Percentiles rank a stretch among this genome's conserved stretches.
phyloP scores from a whole-genome alignment of 2,888 invertebrate genomes.

The Patella depressa region DNA sequence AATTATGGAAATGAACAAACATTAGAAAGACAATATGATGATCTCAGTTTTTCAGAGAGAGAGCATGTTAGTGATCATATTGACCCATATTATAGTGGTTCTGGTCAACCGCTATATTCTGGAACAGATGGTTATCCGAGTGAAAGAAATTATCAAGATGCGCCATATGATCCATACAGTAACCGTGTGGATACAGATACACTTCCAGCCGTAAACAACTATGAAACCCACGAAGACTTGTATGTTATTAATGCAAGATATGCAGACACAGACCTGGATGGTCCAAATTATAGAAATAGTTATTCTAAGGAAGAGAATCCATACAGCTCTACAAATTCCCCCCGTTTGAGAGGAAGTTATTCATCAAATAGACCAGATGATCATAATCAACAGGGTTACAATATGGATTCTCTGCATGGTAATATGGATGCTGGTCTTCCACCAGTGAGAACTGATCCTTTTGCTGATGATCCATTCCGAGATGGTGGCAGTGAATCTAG shows the following conservation, averaged over 20 bases:
- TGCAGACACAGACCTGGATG: constrained; percentile 12
- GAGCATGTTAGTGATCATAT: constrained; percentile 18
- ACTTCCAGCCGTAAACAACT: background rate
- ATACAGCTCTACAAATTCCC: background rate
- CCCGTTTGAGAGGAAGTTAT: constrained; percentile 25
- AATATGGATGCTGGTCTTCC: constrained; percentile 51
- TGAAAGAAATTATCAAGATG: constrained; percentile 39
- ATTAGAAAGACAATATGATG: constrained; percentile 25
- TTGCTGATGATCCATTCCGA: constrained; percentile 62
- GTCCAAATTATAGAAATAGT: constrained; percentile 20
- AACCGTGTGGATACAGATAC: constrained; percentile 18
- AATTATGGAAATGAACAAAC: constrained; percentile 24
- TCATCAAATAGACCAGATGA: constrained; percentile 20
- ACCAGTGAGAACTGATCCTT: constrained; percentile 58
- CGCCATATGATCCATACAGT: constrained; percentile 28
- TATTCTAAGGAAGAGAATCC: constrained; percentile 1
- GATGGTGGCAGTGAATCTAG: constrained; percentile 41
- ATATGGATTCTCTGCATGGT: constrained; percentile 37
- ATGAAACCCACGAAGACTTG: constrained; percentile 1
- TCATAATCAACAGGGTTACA: constrained; percentile 21
- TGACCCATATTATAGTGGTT: constrained; percentile 31
- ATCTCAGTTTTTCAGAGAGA: constrained; percentile 12
- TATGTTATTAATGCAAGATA: constrained; percentile 1
- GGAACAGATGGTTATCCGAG: constrained; percentile 13
- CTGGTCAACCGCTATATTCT: background rate